These are phyloP conservation scores for Drosophila anomalipes DNA, from an alignment of 2,888 invertebrate genomes.

Conservation along the genomic window DNA sequence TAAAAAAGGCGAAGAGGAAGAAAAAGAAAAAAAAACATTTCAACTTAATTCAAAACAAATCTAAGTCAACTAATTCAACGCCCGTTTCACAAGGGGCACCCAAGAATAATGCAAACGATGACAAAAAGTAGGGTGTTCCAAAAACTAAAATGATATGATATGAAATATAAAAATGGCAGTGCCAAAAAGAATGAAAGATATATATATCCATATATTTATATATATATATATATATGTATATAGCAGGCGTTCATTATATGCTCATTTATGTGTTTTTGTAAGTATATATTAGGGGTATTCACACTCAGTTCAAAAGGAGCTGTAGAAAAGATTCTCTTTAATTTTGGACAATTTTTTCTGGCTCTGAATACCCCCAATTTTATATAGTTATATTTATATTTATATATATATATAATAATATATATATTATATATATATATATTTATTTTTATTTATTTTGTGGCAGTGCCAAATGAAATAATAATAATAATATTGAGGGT, in stretches of 20 bases:
- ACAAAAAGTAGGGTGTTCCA: not conserved
- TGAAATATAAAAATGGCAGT: conserved; percentile 45
- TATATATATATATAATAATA: conserved; percentile 12
- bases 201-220: conserved; percentile 8
- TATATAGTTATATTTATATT: conserved; percentile 10
- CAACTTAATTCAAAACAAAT: conserved; percentile 21
- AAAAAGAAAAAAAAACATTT: conserved; percentile 17
- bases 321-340: not conserved
- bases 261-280: not conserved
- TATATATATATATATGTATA: conserved; percentile 2
- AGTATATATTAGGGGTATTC: conserved; percentile 12
- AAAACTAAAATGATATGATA: conserved; percentile 35
- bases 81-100: conserved; percentile 51
- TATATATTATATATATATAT: conserved; percentile 11
- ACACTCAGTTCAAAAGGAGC: not conserved
- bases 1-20: conserved; percentile 7
- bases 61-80: conserved; percentile 35
- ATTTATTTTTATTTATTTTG: conserved; percentile 1
- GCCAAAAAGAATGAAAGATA: conserved; percentile 46
- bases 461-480: conserved; percentile 57
- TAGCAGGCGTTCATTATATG: conserved; percentile 22
- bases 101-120: conserved; percentile 26
- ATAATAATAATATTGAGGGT: conserved; percentile 24
- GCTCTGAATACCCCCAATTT: not conserved
- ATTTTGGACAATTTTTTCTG: not conserved